phyloP scores from a whole-genome alignment of 1,140 invertebrate species.

The Luehdorfia chinensis region DNA sequence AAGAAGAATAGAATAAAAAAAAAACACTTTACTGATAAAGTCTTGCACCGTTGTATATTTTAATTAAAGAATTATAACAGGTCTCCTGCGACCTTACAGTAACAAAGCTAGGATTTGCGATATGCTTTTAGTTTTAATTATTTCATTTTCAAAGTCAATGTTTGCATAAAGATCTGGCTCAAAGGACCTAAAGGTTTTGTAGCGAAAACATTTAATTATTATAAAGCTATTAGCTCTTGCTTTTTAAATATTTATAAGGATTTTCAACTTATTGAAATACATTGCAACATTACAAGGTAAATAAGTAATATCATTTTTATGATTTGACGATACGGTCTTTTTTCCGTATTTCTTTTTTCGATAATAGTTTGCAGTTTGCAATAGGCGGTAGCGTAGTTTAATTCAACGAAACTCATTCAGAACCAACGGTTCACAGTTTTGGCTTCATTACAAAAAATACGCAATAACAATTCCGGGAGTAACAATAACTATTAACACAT shows the following conservation, averaged over 20 bases:
- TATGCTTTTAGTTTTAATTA: slow-evolving; percentile 1
- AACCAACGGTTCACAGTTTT: slow-evolving; percentile 35
- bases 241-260: too few species aligned
- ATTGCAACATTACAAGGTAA: too few species aligned
- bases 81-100: not conserved
- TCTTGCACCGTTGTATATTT: slow-evolving; percentile 5
- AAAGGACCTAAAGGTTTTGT: too few species aligned
- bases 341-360: not conserved
- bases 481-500: slow-evolving; percentile 52
- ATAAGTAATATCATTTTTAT: too few species aligned
- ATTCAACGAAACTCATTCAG: too few species aligned
- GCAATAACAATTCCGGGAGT: slow-evolving; percentile 47
- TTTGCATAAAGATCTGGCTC: too few species aligned
- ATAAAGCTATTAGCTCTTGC: too few species aligned
- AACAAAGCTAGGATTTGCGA: not conserved
- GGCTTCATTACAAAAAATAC: slow-evolving; percentile 48
- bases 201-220: too few species aligned
- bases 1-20: slow-evolving; percentile 2
- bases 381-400: too few species aligned
- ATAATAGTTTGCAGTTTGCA: not conserved
- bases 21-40: slow-evolving; percentile 9
- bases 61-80: slow-evolving; percentile 7
- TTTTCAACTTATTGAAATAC: too few species aligned
- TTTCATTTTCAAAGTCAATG: too few species aligned
- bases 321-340: too few species aligned